Evolutionary conservation across 2,113 vertebrate species (phyloP).

Genomic region (Cercopithecus mona): DNA sequence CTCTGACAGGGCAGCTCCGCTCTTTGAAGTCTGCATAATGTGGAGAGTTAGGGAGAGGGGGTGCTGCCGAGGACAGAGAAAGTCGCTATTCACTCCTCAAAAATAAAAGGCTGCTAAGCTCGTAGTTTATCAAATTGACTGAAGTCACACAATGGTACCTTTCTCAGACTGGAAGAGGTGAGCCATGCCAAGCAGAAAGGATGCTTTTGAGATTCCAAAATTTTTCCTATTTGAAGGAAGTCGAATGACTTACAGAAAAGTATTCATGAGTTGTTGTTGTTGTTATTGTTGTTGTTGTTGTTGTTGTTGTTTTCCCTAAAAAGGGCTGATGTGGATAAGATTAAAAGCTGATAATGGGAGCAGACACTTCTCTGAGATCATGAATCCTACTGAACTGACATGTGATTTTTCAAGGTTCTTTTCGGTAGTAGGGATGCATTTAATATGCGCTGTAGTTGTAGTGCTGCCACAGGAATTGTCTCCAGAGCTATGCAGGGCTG

Average conservation of each 20-base stretch:
- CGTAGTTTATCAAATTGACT: constrained; percentile 57
- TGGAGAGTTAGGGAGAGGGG: constrained; percentile 22
- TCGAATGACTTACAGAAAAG: constrained; percentile 5
- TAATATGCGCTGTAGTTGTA: rapidly evolving
- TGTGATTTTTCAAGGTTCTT: rapidly evolving
- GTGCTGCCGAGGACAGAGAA: constrained; percentile 44
- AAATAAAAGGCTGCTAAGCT: constrained; percentile 73
- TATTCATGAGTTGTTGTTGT: neutral
- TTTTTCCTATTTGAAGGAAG: constrained; percentile 13
- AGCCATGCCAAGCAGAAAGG: neutral
- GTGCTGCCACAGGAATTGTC: rapidly evolving
- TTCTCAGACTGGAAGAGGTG: neutral
- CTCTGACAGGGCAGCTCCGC: constrained; percentile 41
- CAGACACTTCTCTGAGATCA: neutral
- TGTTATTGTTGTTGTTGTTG: too few species aligned
- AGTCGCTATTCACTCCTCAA: constrained; percentile 49
- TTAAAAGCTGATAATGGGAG: neutral
- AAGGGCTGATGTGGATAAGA: neutral
- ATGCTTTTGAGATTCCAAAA: neutral
- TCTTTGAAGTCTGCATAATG: constrained; percentile 68
- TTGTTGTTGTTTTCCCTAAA: neutral
- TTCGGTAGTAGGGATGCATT: neutral
- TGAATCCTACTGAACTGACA: neutral
- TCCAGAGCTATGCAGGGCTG: neutral
- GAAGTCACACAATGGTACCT: constrained; percentile 30